Evolutionary conservation across 2,888 invertebrate species (phyloP), one percentile per base, ranked within the genome.

Genomic region (Syrphus vitripennis): DNA sequence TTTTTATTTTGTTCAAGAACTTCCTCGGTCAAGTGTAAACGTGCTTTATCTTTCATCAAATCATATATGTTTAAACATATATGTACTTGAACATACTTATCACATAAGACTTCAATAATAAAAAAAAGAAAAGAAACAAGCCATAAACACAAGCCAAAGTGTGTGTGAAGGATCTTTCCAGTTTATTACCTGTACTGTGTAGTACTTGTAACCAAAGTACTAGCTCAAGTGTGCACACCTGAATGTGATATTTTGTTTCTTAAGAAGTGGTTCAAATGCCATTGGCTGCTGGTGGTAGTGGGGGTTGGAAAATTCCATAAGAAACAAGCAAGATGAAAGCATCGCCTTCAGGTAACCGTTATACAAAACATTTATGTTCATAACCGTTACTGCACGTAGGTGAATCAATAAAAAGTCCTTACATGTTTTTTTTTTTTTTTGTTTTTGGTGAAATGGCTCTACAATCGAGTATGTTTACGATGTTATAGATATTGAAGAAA

Each of bases 161-260:
- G 63, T 65, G 63, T 45, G 63, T 65, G 16, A 65, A 65, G 45
- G 42, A 65, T 65, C 29, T 29, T 65, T 65, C 19, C 63, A 45
- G 63, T 45, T 45, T 65, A 65, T 65, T 65, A 65, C 63, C 63
- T 45, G 6, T n/a, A n/a, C 29, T 65, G 42, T 40, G 4, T 29
- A 19, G 19, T 45, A 65, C 63, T 65, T 65, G 45, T 19, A 65
- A 65, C 63, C 19, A 19, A 29, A 65, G 45, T 26, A 65, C 45
- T 45, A 14, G 5, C 63, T 45, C 45, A 65, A 65, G 63, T 45
- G 63, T 29, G 16, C 29, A 65, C 63, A 65, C 63, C 63, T 65
- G 63, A 65, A 65, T 45, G 29, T 45, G 26, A 65, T 65, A 45
- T 63, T 19, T 65, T 61, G n/a, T 59, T 61, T 61, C 42, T 42